These are phyloP conservation scores for Platycheirus albimanus DNA, from an alignment of 2,888 invertebrate genomes.

Conservation along the genomic window DNA sequence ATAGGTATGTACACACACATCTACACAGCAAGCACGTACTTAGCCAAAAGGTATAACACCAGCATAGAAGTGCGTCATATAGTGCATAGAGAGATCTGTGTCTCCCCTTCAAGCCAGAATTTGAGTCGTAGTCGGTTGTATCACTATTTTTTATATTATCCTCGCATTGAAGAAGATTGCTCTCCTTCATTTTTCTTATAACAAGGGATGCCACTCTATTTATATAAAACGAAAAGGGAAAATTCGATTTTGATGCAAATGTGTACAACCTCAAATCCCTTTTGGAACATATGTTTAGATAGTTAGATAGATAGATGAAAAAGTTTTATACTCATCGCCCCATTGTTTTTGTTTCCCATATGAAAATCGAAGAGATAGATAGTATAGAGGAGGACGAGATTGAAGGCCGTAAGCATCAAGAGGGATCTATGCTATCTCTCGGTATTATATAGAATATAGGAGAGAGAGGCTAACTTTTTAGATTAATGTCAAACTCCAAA, in stretches of 20 bases:
- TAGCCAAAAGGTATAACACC: no score
- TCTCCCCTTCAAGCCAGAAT: no score
- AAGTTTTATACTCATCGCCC: slow-evolving; percentile 26
- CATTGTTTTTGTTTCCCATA: slow-evolving; percentile 53
- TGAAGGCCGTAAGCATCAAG: slow-evolving; percentile 1
- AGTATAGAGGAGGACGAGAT: neutral
- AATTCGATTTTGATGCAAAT: slow-evolving; percentile 73
- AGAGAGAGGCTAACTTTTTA: slow-evolving; percentile 63
- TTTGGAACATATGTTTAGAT: slow-evolving; percentile 60
- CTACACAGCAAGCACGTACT: no score
- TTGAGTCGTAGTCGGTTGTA: no score
- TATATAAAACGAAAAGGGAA: slow-evolving; percentile 30
- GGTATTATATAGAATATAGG: no score
- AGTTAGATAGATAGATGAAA: slow-evolving; percentile 46
- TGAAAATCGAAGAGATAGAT: slow-evolving; percentile 9
- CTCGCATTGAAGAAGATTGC: slow-evolving; percentile 9
- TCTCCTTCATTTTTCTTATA: slow-evolving; percentile 21
- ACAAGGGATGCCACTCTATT: neutral
- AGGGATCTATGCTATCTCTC: neutral
- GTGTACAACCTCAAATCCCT: slow-evolving; percentile 64
- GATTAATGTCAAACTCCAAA: slow-evolving; percentile 71
- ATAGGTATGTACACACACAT: no score
- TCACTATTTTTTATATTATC: slow-evolving; percentile 13
- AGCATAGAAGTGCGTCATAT: no score
- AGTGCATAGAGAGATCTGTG: no score